Percentiles rank a stretch among this genome's conserved stretches.
Evolutionary conservation across 2,888 invertebrate species (phyloP).

Genomic region (Geotrupes spiniger): DNA sequence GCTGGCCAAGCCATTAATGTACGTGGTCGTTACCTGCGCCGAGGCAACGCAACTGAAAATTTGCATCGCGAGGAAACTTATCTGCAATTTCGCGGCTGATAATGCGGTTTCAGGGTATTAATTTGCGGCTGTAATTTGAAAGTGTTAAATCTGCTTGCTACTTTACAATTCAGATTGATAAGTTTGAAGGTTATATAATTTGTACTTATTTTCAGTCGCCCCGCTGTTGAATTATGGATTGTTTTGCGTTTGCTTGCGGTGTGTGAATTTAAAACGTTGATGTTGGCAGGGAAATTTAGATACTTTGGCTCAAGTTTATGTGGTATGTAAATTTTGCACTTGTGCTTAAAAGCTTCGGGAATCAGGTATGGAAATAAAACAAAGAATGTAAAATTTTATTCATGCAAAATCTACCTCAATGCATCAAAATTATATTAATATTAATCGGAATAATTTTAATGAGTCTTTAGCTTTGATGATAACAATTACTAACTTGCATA

Average conservation of each 20-base stretch:
- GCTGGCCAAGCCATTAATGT: conserved; percentile 21
- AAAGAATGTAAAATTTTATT: too few species aligned
- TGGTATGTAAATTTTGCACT: conserved; percentile 1
- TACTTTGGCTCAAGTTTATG: too few species aligned
- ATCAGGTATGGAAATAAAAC: too few species aligned
- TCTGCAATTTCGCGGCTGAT: conserved; percentile 21
- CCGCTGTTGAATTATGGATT: conserved; percentile 9
- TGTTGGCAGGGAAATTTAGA: background rate
- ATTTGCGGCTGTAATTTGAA: conserved; percentile 2
- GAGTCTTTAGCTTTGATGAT: too few species aligned
- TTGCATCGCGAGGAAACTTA: conserved; percentile 16
- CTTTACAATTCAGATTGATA: conserved; percentile 25
- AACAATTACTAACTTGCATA: too few species aligned
- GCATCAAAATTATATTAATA: too few species aligned
- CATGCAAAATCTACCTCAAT: too few species aligned
- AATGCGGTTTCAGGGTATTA: conserved; percentile 13
- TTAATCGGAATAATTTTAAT: too few species aligned
- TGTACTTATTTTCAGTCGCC: conserved; percentile 8
- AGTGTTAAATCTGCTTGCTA: conserved; percentile 3
- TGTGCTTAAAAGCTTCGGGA: too few species aligned
- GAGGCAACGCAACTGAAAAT: conserved; percentile 19
- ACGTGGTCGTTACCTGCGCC: conserved; percentile 22
- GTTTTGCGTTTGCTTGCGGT: conserved; percentile 2
- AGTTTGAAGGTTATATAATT: conserved; percentile 7
- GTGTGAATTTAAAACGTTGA: conserved; percentile 8